Evolutionary conservation across 2,888 invertebrate species (phyloP).

Genomic region (Hypsopygia costalis): DNA sequence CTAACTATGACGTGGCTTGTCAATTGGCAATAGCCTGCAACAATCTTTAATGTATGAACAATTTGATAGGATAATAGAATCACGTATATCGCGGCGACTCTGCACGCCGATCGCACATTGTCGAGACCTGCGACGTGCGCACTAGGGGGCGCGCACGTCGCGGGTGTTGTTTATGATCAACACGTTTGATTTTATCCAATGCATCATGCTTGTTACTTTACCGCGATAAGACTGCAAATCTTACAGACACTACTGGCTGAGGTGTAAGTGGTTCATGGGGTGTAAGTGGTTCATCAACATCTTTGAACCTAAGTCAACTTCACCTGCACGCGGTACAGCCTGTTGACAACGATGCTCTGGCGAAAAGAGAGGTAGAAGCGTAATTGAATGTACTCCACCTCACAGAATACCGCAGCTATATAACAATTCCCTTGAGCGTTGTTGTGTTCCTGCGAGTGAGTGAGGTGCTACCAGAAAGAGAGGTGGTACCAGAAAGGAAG

Average conservation of each 20-base stretch:
- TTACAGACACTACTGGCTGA: background rate
- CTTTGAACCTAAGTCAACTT: too few species aligned
- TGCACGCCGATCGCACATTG: conserved; percentile 44
- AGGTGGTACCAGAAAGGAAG: too few species aligned
- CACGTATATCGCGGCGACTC: conserved; percentile 38
- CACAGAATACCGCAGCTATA: too few species aligned
- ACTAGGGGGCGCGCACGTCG: conserved; percentile 40
- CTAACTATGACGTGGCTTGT: background rate
- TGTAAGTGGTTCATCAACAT: too few species aligned
- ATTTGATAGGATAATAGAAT: conserved; percentile 23
- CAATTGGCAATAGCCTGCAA: background rate
- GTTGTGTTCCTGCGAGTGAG: too few species aligned
- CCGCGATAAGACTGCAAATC: conserved; percentile 6
- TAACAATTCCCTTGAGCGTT: too few species aligned
- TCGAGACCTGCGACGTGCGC: conserved; percentile 29
- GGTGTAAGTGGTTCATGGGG: too few species aligned
- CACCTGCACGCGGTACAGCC: too few species aligned
- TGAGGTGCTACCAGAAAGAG: too few species aligned
- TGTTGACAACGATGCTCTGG: too few species aligned
- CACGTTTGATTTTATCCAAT: conserved; percentile 52
- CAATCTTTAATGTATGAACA: background rate
- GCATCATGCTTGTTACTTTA: conserved; percentile 31
- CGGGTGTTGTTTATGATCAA: conserved; percentile 46
- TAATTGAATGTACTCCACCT: too few species aligned
- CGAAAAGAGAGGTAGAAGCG: too few species aligned